Base-by-base conservation (phyloP, 2,888 invertebrate genomes). In the Melipona bicolor region DNA sequence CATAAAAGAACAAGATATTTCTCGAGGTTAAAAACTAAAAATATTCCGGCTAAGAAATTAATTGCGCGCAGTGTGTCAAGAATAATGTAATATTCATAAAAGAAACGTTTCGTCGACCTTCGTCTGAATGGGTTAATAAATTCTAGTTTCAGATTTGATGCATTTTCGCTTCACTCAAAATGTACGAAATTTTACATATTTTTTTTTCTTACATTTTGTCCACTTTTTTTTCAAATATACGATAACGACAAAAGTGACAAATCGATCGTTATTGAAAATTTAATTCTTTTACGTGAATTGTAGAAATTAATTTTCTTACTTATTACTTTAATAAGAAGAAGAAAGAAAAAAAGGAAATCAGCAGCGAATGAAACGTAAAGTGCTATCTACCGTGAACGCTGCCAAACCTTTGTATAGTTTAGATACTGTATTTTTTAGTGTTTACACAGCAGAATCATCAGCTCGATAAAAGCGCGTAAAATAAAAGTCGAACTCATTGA, bases 331-430 rank as follows among this genome's bases (percentile, higher is more conserved):
- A n/a, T 5, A 13, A n/a, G 15, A 3, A 15, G 0, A 15, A 59
- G n/a, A 74, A 68, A 79, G 61, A 2, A 24, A 59, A n/a, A 74
- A 68, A 79, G 62, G 68, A 59, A 81, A 79, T 83, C 74, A 68
- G 78, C 65, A 72, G 70, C 65, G 36, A 81, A 88, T 77, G 78
- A 36, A 70, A 79, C 19, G 24, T 32, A 70, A 82, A 43, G 50
- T 75, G 68, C 54, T 88, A 89, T 87, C 87, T 77, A 36, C 32
- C 21, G 36, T 85, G 92, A 92, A 92, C 84, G 90, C 86, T 86
- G 91, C 91, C 93, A 91, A 92, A 91, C 92, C 93, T 89, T 91
- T 93, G 92, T 93, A 91, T 92, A 88, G 83, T 84, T 92, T 91
- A 93, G 92, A 93, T 92, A 92, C 76, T 88, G 62, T 49, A 49